Conservation (phyloP, 2,113 vertebrate genomes). For the Piaya cayana region DNA sequence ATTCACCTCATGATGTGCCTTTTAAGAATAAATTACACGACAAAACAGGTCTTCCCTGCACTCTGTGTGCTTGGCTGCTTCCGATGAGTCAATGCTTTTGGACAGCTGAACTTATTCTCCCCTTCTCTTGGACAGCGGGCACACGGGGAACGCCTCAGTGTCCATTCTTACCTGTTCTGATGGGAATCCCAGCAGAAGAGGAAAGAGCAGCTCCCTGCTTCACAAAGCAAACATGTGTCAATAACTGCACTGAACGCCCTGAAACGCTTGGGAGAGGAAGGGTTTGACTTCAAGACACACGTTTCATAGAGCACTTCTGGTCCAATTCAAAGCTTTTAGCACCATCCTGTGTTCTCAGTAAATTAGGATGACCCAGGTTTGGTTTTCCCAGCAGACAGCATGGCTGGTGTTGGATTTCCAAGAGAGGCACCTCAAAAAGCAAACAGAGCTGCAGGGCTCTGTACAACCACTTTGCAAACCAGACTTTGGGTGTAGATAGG, state of each 20-base stretch:
- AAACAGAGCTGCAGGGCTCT: not conserved
- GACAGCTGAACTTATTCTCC: not conserved
- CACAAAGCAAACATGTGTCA: not conserved
- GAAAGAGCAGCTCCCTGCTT: not conserved
- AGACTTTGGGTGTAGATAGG: not conserved
- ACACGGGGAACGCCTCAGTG: not conserved
- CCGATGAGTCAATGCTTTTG: not conserved
- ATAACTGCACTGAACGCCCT: not conserved
- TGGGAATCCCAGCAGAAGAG: not conserved
- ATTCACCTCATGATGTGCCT: too few relatives aligned
- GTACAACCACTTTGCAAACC: not conserved
- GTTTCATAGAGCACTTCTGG: not conserved
- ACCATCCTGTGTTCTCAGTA: not conserved
- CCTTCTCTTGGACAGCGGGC: not conserved
- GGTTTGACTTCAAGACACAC: not conserved
- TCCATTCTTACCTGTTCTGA: not conserved
- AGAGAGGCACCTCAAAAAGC: not conserved
- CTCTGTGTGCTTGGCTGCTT: not conserved
- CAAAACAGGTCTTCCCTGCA: not conserved
- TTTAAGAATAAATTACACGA: not conserved
- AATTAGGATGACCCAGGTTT: not conserved
- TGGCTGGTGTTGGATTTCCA: not conserved
- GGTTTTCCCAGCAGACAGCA: not conserved
- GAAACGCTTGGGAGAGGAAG: not conserved
- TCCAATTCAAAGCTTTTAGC: not conserved